These are phyloP conservation scores for Serinus canaria DNA, from an alignment of 2,113 vertebrate genomes.

Conservation along the genomic window DNA sequence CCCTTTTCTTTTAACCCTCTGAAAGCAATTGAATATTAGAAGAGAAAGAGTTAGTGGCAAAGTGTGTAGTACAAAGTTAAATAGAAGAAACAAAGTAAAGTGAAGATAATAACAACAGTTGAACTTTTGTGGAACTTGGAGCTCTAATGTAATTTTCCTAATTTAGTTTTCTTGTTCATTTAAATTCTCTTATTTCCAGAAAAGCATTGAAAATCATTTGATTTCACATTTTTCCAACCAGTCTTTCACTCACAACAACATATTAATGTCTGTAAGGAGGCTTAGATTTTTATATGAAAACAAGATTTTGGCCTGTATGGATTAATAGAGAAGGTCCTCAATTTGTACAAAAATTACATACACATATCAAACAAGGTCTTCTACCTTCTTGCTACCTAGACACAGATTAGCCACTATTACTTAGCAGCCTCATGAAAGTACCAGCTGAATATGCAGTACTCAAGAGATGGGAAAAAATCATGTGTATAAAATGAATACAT, in stretches of 20 bases:
- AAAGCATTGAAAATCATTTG: not conserved
- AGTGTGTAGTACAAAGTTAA: not conserved
- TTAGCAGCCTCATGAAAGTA: not conserved
- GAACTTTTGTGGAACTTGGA: not conserved
- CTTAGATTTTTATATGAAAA: not conserved
- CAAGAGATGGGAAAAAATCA: not conserved
- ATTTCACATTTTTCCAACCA: not conserved
- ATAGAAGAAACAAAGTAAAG: not conserved
- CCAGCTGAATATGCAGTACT: not conserved
- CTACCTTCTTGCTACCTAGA: not conserved
- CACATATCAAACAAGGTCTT: not conserved
- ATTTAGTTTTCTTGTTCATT: not conserved
- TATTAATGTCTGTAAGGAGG: not conserved
- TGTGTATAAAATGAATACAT: not conserved
- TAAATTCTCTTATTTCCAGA: not conserved
- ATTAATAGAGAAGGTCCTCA: not conserved
- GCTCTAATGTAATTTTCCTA: not conserved
- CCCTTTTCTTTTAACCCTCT: not conserved
- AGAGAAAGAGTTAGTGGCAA: not conserved
- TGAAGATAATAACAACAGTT: not conserved
- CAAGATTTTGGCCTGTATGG: not conserved
- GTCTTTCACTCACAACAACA: not conserved
- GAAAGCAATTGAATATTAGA: not conserved
- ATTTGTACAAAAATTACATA: not conserved
- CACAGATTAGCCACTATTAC: not conserved